Conservation (phyloP, 2,113 vertebrate genomes). For the Epinephelus moara region DNA sequence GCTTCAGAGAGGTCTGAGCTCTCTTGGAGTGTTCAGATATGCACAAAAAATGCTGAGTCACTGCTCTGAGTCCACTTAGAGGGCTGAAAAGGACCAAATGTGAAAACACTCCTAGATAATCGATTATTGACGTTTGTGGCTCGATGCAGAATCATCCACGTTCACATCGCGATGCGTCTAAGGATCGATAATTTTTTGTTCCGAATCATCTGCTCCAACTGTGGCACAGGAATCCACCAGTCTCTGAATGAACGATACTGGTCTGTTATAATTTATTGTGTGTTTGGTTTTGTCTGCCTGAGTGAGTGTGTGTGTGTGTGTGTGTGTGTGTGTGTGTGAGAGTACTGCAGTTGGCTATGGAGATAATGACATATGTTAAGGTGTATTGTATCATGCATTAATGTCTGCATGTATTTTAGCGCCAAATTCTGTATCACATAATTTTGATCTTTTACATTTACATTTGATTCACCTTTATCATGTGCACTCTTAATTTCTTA, state of each 20-base stretch:
- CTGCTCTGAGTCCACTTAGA: too few relatives aligned
- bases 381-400: not conserved
- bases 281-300: not conserved
- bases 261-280: not conserved
- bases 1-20: too few relatives aligned
- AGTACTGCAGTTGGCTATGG: not conserved
- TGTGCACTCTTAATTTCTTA: not conserved
- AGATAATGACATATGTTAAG: accelerated
- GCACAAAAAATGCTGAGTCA: too few relatives aligned
- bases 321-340: not conserved
- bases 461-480: not conserved
- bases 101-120: too few relatives aligned
- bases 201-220: conserved; percentile 43
- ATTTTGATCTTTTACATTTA: not conserved
- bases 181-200: not conserved
- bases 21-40: too few relatives aligned
- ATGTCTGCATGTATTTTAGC: not conserved
- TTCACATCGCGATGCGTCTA: too few relatives aligned
- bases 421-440: not conserved
- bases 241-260: conserved; percentile 23
- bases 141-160: too few relatives aligned
- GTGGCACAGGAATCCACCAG: conserved; percentile 44
- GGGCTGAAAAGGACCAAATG: too few relatives aligned
- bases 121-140: too few relatives aligned
- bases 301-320: conserved; percentile 26